Evolutionary conservation across 2,113 vertebrate species (phyloP).

Genomic region (Nothobranchius kuhntae): DNA sequence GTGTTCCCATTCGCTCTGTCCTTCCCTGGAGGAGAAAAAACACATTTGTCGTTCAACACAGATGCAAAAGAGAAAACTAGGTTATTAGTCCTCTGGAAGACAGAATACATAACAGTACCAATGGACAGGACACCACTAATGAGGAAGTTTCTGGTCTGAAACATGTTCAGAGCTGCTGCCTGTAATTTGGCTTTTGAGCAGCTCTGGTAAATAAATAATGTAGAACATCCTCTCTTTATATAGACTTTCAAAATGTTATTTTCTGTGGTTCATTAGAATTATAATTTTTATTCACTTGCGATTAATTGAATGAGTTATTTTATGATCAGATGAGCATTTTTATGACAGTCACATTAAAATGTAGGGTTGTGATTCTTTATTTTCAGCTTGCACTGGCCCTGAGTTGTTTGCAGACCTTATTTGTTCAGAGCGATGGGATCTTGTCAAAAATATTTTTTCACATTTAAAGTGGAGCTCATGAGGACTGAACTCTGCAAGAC

Average conservation of each 20-base stretch:
- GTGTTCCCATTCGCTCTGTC: conserved; percentile 9
- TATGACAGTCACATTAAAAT: background rate
- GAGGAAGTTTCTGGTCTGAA: conserved; percentile 26
- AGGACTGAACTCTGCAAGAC: too few species aligned
- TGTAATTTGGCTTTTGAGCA: conserved; percentile 8
- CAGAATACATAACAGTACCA: background rate
- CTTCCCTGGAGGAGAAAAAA: background rate
- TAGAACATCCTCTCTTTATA: background rate
- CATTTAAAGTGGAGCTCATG: too few species aligned
- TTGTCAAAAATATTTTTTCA: too few species aligned
- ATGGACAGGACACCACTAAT: conserved; percentile 15
- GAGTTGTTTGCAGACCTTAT: background rate
- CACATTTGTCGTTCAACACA: conserved; percentile 10
- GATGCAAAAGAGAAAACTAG: conserved; percentile 26
- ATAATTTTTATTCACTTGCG: too few species aligned
- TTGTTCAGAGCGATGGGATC: too few species aligned
- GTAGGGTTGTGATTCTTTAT: too few species aligned
- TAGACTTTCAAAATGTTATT: background rate
- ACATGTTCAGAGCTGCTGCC: conserved; percentile 1
- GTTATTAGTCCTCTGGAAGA: background rate
- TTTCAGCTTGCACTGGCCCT: background rate
- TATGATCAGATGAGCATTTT: background rate
- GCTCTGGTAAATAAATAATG: too few species aligned
- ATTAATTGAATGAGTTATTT: background rate
- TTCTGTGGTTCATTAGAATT: background rate